A percentile compares a stretch with the other conserved stretches of the same genome.
Conservation (phyloP, 1,140 invertebrate species). For the Drosophila subpulchrella region DNA sequence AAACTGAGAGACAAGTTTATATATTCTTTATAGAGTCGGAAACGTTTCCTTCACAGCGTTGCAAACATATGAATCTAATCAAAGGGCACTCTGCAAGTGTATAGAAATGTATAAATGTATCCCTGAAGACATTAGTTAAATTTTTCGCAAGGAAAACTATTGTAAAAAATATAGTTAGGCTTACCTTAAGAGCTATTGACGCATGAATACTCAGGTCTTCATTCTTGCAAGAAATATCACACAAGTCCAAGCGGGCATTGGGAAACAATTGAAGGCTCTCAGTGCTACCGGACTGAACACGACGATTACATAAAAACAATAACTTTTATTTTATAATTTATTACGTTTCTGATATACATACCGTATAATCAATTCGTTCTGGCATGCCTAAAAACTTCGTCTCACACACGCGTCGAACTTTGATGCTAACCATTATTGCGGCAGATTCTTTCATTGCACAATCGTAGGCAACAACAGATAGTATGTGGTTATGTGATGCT, state of each 20-base stretch:
- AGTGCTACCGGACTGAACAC: slow-evolving; percentile 64
- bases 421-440: slow-evolving; percentile 97
- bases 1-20: too few relatives aligned
- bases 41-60: too few relatives aligned
- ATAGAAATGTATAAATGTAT: too few relatives aligned
- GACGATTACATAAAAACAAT: background rate
- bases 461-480: slow-evolving; percentile 98
- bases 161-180: background rate
- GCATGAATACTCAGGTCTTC: slow-evolving; percentile 83
- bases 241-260: slow-evolving; percentile 93
- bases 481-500: slow-evolving; percentile 96
- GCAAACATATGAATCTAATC: too few relatives aligned
- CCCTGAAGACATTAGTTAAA: too few relatives aligned
- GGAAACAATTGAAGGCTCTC: slow-evolving; percentile 89
- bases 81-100: too few relatives aligned
- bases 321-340: background rate
- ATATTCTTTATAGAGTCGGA: too few relatives aligned
- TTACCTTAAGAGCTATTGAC: slow-evolving; percentile 76
- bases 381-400: slow-evolving; percentile 88
- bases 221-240: slow-evolving; percentile 92
- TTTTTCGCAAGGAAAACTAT: too few relatives aligned
- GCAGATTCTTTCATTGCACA: slow-evolving; percentile 96
- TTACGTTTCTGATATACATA: slow-evolving; percentile 85
- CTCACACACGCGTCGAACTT: slow-evolving; percentile 87
- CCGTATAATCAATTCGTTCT: slow-evolving; percentile 95